A percentile compares a stretch with the other conserved stretches of the same genome.
Evolutionary conservation across 2,888 invertebrate species (phyloP).

Genomic region (Gasteruption jaculator): DNA sequence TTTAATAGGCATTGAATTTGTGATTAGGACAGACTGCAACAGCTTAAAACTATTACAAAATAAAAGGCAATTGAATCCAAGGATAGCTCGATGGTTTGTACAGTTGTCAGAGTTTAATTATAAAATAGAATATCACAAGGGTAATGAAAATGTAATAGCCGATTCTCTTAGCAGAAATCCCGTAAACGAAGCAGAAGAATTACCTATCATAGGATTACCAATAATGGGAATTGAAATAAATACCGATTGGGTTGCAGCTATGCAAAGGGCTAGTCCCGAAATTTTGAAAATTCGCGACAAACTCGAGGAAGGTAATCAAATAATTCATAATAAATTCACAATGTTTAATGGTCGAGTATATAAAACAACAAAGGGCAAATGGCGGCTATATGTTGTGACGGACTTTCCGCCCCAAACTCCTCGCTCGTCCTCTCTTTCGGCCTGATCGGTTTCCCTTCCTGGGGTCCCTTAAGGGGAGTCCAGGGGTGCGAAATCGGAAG

Average conservation of each 20-base stretch:
- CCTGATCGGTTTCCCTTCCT: too few relatives aligned
- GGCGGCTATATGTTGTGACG: constrained; percentile 19
- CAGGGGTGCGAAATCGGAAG: too few relatives aligned
- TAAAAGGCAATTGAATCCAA: constrained; percentile 15
- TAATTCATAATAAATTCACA: constrained; percentile 21
- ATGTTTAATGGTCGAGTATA: constrained; percentile 22
- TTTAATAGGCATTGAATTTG: constrained; percentile 19
- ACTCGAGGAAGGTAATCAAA: constrained; percentile 19
- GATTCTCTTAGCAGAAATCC: constrained; percentile 25
- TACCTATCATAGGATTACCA: constrained; percentile 16
- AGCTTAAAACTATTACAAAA: constrained; percentile 9
- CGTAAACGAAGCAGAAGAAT: constrained; percentile 18
- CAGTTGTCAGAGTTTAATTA: constrained; percentile 24
- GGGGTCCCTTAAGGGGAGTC: too few relatives aligned
- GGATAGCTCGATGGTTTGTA: constrained; percentile 17
- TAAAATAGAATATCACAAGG: constrained; percentile 23
- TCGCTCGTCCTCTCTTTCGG: too few relatives aligned
- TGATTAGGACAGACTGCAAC: constrained; percentile 19
- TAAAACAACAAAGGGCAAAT: constrained; percentile 16
- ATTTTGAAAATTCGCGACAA: constrained; percentile 17
- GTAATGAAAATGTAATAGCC: constrained; percentile 18
- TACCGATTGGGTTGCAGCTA: constrained; percentile 20
- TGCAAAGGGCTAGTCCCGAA: constrained; percentile 15
- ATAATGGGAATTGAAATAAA: constrained; percentile 19
- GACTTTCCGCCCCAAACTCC: too few relatives aligned